Evolutionary conservation across 2,888 invertebrate species (phyloP), one percentile per base, ranked within the genome.

Genomic region (Meiosimyza platycephala): DNA sequence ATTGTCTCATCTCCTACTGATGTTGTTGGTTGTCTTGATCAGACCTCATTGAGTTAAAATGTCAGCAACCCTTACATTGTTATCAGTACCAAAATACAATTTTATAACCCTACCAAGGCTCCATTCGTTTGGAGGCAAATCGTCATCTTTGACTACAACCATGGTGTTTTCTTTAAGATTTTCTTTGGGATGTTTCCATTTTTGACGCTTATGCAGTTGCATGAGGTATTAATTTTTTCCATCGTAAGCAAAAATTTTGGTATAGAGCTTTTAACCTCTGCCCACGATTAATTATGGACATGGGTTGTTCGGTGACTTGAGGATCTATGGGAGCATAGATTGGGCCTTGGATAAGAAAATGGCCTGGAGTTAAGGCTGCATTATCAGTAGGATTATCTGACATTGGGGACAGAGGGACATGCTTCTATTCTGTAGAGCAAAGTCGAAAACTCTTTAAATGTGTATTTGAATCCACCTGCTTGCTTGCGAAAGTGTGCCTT

Each of bases 401-500:
- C 1, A 54, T 18, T 1, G 68, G 60, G 9, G 67, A 66, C 5
- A 72, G 15, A 1, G 72, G 72, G 69, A 40, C 69, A 69, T 5
- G 69, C 69, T 59, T 69, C 73, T 22, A 72, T 62, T 48, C 65
- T 60, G 7, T n/a, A n/a, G n/a, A n/a, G n/a, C n/a, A n/a, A n/a
- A n/a, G n/a, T n/a, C n/a, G n/a, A n/a, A n/a, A n/a, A n/a, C n/a
- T n/a, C n/a, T n/a, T n/a, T n/a, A n/a, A n/a, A n/a, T n/a, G n/a
- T n/a, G n/a, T n/a, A n/a, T n/a, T n/a, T n/a, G n/a, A n/a, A n/a
- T n/a, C n/a, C n/a, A n/a, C n/a, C n/a, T n/a, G n/a, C n/a, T n/a
- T n/a, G n/a, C n/a, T n/a, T n/a, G n/a, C n/a, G n/a, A n/a, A n/a
- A n/a, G n/a, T n/a, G n/a, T n/a, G n/a, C n/a, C n/a, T n/a, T n/a